Conservation (phyloP, 2,113 vertebrate species). For the Rhea americana region DNA sequence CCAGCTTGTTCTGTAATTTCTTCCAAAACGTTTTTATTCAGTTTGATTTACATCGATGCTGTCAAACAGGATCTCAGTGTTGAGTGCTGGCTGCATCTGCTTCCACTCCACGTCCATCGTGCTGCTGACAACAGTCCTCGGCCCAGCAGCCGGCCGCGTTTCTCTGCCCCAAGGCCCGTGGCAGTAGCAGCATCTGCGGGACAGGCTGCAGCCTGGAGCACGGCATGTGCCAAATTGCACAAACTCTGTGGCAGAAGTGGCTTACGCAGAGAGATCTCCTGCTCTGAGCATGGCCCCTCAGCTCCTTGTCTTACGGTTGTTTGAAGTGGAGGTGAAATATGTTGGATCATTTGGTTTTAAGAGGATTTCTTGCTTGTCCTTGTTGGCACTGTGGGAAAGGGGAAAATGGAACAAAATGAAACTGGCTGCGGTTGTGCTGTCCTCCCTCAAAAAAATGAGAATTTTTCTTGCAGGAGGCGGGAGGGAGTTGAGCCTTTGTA, state of each 20-base stretch:
- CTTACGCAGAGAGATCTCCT: background rate
- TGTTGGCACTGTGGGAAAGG: background rate
- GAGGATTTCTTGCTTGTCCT: background rate
- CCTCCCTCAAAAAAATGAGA: background rate
- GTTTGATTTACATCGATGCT: background rate
- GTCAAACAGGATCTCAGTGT: background rate
- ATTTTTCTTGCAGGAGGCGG: background rate
- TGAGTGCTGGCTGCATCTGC: background rate
- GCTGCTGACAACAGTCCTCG: background rate
- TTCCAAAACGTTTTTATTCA: background rate
- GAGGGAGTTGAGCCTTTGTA: background rate
- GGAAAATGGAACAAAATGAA: background rate
- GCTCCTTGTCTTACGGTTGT: background rate
- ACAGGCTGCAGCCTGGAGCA: background rate
- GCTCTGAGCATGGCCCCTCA: background rate
- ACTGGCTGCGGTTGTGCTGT: background rate
- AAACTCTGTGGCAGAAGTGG: background rate
- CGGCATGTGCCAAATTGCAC: background rate
- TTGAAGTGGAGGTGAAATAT: background rate
- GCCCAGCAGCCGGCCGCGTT: background rate
- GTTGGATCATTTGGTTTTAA: background rate
- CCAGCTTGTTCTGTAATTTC: background rate
- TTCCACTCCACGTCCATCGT: background rate
- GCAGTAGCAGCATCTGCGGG: slow-evolving; percentile 34
- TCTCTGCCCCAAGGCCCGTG: background rate